Percentiles rank a stretch among this genome's conserved stretches.
These are phyloP conservation scores for Phengaris alcon DNA, from an alignment of 2,888 invertebrate genomes.

Conservation along the genomic window DNA sequence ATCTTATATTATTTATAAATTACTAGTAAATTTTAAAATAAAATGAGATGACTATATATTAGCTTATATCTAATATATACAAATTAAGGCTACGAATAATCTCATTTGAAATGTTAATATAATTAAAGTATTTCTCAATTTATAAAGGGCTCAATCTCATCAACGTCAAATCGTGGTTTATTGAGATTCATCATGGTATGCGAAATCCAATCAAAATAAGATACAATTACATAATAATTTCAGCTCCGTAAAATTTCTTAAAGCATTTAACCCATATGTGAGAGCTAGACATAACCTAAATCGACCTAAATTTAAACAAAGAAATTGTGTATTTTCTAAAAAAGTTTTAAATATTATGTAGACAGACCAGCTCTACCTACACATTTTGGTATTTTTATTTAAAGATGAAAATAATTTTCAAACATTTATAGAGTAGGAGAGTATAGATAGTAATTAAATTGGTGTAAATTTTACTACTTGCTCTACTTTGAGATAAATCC, in stretches of 20 bases:
- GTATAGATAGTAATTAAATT: background rate
- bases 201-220: background rate
- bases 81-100: slow-evolving; percentile 69
- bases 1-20: slow-evolving; percentile 28
- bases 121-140: slow-evolving; percentile 59
- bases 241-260: background rate
- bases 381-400: no score
- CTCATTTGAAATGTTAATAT: slow-evolving; percentile 67
- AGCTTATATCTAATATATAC: slow-evolving; percentile 53
- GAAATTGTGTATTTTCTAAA: background rate
- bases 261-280: background rate
- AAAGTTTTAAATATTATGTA: background rate
- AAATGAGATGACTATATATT: slow-evolving; percentile 29
- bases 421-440: background rate
- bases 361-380: no score
- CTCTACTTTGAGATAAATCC: no score
- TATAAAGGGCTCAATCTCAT: slow-evolving; percentile 9
- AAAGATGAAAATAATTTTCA: no score
- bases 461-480: background rate
- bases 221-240: background rate
- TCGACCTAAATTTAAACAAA: background rate
- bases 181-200: slow-evolving; percentile 15
- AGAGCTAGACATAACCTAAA: background rate
- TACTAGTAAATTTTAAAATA: slow-evolving; percentile 25
- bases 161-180: background rate